phyloP scores from a whole-genome alignment of 2,888 invertebrate genomes.

The Ectemnius lituratus region DNA sequence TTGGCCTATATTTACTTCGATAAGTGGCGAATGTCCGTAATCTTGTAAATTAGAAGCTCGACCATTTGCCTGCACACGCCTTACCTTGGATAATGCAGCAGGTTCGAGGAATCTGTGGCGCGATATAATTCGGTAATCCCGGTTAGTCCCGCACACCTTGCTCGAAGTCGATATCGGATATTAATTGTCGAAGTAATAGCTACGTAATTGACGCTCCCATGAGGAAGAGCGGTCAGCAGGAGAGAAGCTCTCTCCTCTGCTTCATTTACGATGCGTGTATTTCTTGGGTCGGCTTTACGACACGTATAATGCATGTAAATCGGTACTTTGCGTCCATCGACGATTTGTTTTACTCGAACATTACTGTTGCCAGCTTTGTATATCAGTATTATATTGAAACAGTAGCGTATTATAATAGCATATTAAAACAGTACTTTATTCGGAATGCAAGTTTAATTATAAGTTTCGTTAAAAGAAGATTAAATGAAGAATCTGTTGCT shows the following conservation, averaged over 20 bases:
- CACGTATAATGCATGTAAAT: slow-evolving; percentile 30
- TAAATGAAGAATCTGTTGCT: too few species aligned
- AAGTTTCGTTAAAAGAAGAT: too few species aligned
- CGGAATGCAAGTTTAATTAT: too few species aligned
- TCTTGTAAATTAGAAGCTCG: slow-evolving; percentile 10
- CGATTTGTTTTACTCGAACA: slow-evolving; percentile 34
- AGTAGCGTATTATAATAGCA: too few species aligned
- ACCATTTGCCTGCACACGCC: not conserved
- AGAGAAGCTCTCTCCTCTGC: slow-evolving; percentile 25
- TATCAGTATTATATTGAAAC: too few species aligned
- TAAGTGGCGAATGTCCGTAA: too few species aligned
- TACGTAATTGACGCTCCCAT: slow-evolving; percentile 63
- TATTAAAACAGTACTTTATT: not conserved
- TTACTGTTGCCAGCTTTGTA: slow-evolving; percentile 14
- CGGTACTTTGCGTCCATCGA: slow-evolving; percentile 2
- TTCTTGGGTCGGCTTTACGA: slow-evolving; percentile 19
- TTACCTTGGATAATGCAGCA: slow-evolving; percentile 28
- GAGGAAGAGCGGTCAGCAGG: slow-evolving; percentile 26
- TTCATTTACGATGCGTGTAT: slow-evolving; percentile 13
- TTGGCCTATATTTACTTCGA: too few species aligned
- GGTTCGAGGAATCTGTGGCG: slow-evolving; percentile 26
- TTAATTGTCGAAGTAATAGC: slow-evolving; percentile 70
- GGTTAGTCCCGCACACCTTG: slow-evolving; percentile 52
- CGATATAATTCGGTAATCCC: slow-evolving; percentile 55
- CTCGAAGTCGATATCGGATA: slow-evolving; percentile 64